Percentiles rank a stretch among this genome's conserved stretches.
phyloP scores from a whole-genome alignment of 2,113 vertebrate genomes.

The Panthera leo region DNA sequence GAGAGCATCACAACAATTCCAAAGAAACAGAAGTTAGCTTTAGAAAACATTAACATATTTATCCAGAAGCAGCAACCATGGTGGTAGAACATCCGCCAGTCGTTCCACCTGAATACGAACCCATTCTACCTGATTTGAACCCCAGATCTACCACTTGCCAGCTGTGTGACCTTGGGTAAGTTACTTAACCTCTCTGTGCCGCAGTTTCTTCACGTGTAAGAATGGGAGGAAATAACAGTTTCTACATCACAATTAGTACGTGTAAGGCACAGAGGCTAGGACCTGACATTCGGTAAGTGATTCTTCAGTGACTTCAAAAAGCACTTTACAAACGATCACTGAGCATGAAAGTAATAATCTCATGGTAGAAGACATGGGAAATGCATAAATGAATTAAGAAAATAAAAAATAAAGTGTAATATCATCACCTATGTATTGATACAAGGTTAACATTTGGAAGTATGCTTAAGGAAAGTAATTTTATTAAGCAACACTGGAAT shows the following conservation, averaged over 20 bases:
- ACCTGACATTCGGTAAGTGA: not conserved
- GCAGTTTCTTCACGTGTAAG: not conserved
- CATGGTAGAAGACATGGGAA: not conserved
- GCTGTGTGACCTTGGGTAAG: not conserved
- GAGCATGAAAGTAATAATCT: not conserved
- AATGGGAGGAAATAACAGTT: not conserved
- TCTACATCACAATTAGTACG: not conserved
- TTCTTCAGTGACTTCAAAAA: not conserved
- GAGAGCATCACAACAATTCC: not conserved
- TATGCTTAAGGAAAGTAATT: not conserved
- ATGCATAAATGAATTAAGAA: not conserved
- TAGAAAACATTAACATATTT: not conserved
- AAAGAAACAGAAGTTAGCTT: not conserved
- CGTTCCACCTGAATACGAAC: not conserved
- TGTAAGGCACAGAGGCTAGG: not conserved
- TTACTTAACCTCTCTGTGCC: not conserved
- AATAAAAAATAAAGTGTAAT: not conserved
- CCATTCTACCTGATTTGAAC: not conserved
- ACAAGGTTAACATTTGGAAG: not conserved
- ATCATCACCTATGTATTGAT: not conserved
- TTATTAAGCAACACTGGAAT: conserved; percentile 14
- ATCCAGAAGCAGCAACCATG: not conserved
- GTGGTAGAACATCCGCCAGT: not conserved
- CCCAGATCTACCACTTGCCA: not conserved
- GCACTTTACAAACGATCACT: not conserved